These are phyloP conservation scores for Neoascia interrupta DNA, from an alignment of 2,888 invertebrate species.

Conservation along the genomic window DNA sequence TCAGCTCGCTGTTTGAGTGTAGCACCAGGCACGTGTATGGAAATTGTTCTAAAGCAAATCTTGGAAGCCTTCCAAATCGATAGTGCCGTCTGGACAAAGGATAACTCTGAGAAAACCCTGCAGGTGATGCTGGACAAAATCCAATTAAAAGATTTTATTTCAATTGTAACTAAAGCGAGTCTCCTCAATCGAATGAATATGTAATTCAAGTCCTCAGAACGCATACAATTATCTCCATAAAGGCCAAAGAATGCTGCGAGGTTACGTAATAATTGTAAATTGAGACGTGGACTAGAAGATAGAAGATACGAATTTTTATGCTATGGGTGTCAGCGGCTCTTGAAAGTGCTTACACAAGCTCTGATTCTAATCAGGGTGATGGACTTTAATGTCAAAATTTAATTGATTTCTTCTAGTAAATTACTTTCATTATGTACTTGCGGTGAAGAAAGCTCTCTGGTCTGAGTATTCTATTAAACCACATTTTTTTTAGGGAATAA, in stretches of 20 bases:
- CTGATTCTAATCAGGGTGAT: too few relatives aligned
- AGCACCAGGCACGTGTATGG: constrained; percentile 75
- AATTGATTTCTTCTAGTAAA: too few relatives aligned
- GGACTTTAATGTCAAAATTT: too few relatives aligned
- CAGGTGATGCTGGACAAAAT: constrained; percentile 77
- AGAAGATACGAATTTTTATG: not conserved
- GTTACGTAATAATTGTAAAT: not conserved
- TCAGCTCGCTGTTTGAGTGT: too few relatives aligned
- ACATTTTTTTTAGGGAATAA: too few relatives aligned
- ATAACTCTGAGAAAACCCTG: constrained; percentile 81
- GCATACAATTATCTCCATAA: not conserved
- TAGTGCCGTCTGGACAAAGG: constrained; percentile 82
- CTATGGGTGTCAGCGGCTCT: not conserved
- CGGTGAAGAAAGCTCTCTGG: too few relatives aligned
- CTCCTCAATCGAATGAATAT: not conserved
- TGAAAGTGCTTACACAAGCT: too few relatives aligned
- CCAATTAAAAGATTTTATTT: constrained; percentile 9
- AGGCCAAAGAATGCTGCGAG: not conserved
- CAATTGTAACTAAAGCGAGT: not conserved
- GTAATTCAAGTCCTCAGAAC: not conserved
- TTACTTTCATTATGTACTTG: too few relatives aligned
- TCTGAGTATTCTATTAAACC: too few relatives aligned
- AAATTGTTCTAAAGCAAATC: constrained; percentile 81
- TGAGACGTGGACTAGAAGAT: not conserved
- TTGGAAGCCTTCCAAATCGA: constrained; percentile 81